Percentiles rank a stretch among this genome's conserved stretches.
These are phyloP conservation scores for Andrena chrysosceles DNA, from an alignment of 2,888 invertebrate genomes.

Conservation along the genomic window DNA sequence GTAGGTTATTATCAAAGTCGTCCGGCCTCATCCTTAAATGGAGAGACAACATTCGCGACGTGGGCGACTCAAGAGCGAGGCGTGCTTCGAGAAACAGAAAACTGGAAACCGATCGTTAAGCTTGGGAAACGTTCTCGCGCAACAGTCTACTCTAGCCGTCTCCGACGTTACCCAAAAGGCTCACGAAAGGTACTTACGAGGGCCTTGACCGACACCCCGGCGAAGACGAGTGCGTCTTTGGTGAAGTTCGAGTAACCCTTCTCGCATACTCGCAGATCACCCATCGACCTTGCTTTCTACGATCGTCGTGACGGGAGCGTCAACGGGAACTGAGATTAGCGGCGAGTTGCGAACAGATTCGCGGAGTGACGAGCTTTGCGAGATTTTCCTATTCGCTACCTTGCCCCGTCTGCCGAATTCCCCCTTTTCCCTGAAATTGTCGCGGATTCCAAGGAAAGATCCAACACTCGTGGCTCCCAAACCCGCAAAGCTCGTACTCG, in stretches of 20 bases:
- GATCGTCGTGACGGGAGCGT: conserved; percentile 64
- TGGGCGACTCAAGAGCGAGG: conserved; percentile 35
- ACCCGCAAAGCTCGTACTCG: conserved; percentile 59
- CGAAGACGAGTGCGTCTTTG: conserved; percentile 85
- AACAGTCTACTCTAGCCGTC: conserved; percentile 32
- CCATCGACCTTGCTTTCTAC: conserved; percentile 87
- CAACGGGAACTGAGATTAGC: conserved; percentile 72
- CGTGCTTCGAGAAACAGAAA: conserved; percentile 1
- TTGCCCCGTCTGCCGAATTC: too few relatives aligned
- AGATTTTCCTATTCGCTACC: not conserved
- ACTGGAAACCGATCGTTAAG: too few relatives aligned
- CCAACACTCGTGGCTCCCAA: not conserved
- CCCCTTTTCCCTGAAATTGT: not conserved
- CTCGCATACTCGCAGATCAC: conserved; percentile 84
- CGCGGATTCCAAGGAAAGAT: not conserved
- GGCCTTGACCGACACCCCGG: conserved; percentile 87
- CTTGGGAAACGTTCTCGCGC: not conserved
- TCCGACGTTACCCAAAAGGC: conserved; percentile 51
- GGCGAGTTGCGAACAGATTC: conserved; percentile 62
- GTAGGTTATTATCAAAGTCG: conserved; percentile 74
- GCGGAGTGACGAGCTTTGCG: conserved; percentile 54
- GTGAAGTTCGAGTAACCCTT: conserved; percentile 79
- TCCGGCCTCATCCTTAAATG: conserved; percentile 68
- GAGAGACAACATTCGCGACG: conserved; percentile 73
- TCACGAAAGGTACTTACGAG: conserved; percentile 86